These are phyloP conservation scores for Delia radicum DNA, from an alignment of 1,140 invertebrate genomes.

Conservation along the genomic window DNA sequence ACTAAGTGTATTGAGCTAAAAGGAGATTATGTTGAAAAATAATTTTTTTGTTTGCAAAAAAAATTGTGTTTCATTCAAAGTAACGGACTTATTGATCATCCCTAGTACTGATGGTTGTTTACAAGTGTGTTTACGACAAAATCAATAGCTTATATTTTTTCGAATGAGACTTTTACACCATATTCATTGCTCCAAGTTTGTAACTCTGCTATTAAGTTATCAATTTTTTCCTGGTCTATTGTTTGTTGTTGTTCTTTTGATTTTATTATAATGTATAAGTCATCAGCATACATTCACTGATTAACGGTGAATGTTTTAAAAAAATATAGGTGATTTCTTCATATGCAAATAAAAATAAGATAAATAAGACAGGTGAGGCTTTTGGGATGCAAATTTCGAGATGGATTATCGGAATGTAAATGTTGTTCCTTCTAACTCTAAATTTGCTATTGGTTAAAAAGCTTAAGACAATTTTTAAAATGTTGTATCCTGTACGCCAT, in stretches of 20 bases:
- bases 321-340: constrained; percentile 23
- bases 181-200: constrained; percentile 22
- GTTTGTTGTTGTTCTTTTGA: constrained; percentile 26
- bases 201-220: constrained; percentile 27
- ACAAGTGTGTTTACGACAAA: constrained; percentile 30
- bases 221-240: constrained; percentile 22
- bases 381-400: too few relatives aligned
- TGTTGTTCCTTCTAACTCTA: constrained; percentile 9
- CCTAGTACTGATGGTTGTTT: constrained; percentile 1
- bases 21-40: too few relatives aligned
- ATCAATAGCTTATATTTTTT: constrained; percentile 29
- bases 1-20: too few relatives aligned
- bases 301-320: constrained; percentile 6
- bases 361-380: constrained; percentile 25
- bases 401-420: neutral
- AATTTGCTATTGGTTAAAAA: constrained; percentile 29
- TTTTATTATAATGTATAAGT: constrained; percentile 25
- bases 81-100: too few relatives aligned
- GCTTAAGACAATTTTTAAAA: too few relatives aligned
- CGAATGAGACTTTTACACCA: constrained; percentile 21
- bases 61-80: too few relatives aligned
- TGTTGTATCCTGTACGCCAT: constrained; percentile 27
- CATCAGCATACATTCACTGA: constrained; percentile 29
- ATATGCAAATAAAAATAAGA: constrained; percentile 27
- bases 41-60: too few relatives aligned